Conservation (phyloP, 2,797 vertebrate species). For the Avahi laniger region DNA sequence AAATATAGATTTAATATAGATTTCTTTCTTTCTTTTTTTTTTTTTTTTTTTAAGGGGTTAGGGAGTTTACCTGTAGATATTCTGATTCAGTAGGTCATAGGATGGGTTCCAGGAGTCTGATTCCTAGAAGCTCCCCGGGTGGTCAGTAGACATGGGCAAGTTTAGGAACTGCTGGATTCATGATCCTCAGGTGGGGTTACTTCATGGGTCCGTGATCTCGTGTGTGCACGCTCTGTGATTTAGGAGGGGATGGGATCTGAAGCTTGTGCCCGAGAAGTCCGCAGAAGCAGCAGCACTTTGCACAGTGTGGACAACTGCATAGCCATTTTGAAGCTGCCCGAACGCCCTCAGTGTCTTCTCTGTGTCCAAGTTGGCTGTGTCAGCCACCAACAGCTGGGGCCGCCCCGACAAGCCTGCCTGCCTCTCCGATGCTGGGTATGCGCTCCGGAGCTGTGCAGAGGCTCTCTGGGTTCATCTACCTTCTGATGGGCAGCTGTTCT, state of each 20-base stretch:
- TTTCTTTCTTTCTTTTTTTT: not conserved
- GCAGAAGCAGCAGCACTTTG: not conserved
- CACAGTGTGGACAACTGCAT: conserved; percentile 72
- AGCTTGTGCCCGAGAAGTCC: not conserved
- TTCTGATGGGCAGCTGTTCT: conserved; percentile 46
- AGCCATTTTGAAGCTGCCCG: conserved; percentile 82
- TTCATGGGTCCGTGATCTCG: accelerated
- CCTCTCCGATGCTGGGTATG: conserved; percentile 64
- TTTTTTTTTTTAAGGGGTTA: not conserved
- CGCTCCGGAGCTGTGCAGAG: not conserved
- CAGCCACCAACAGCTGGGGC: conserved; percentile 77
- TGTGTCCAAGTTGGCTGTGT: conserved; percentile 73
- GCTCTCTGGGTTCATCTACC: conserved; percentile 53
- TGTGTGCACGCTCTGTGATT: accelerated
- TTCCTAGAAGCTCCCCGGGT: not conserved
- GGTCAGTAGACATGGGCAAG: not conserved
- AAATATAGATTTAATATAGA: not conserved
- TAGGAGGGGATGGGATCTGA: not conserved
- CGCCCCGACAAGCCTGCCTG: conserved; percentile 56
- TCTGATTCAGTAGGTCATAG: not conserved
- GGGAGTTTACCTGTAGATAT: not conserved
- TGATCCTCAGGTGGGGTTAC: not conserved
- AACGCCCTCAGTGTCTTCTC: conserved; percentile 62
- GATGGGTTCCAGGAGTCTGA: not conserved
- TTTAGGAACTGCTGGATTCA: not conserved